Evolutionary conservation across 2,797 vertebrate genomes (phyloP), one percentile per base, ranked within the genome.

Genomic region (Chelidonichthys spinosus): DNA sequence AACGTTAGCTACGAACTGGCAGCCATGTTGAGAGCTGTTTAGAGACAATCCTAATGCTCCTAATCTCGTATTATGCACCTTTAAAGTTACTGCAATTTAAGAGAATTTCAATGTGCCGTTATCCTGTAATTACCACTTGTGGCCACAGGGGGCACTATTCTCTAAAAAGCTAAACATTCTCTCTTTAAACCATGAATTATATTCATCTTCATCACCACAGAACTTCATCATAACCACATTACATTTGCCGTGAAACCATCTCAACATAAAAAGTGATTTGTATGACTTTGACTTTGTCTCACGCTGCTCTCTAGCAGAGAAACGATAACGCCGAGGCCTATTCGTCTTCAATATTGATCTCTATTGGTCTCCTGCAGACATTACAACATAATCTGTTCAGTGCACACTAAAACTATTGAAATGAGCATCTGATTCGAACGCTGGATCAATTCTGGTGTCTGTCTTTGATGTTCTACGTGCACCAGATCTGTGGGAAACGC

Each of bases 401-500:
- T 18, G 33, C 58, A 14, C 1, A 43, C 14, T 60, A 18, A 40
- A 33, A 55, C 36, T 49, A 33, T 58, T 42, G 32, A 44, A 76
- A 44, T 33, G 53, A 70, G 60, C 6, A n/a, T n/a, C 47, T 49
- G 11, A 53, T 43, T 81, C 53, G 49, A 75, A 81, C 81, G 65
- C 73, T 49, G 65, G 74, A 71, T 79, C 42, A 43, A 52, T 74
- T 59, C 61, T 9, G 52, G 5, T 68, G 5, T 42, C 53, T 8
- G 39, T 42, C 67, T 84, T 85, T 68, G 58, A 79, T 81, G 76
- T 73, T 15, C 50, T 37, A 9, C 4, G 4, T 65, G 58, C 8
- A 59, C 53, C 83, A 9, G 7, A 50, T 49, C 25, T 63, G 58
- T 63, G 56, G 69, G 43, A 83, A 74, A 46, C 39, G 32, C 42